A percentile compares a stretch with the other conserved stretches of the same genome.
Conservation (phyloP, 2,797 vertebrate species). For the Ctenopoma multispine region DNA sequence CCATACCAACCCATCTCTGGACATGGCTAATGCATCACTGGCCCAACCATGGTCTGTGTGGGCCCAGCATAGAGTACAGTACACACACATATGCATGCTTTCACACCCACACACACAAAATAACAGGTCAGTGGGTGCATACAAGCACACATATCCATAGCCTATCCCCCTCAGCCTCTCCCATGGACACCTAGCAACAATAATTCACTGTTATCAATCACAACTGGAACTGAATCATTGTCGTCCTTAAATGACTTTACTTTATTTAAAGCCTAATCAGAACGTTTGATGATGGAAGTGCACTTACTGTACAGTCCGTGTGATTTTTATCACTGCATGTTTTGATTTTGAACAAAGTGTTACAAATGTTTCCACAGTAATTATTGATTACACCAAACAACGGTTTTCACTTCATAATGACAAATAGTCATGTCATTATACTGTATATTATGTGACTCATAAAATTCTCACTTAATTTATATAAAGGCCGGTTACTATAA, state of each 20-base stretch:
- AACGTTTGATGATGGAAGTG: conserved; percentile 25
- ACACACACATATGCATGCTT: conserved; percentile 21
- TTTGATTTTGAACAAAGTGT: conserved; percentile 24
- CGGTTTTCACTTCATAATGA: conserved; percentile 27
- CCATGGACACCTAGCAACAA: conserved; percentile 66
- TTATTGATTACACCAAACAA: conserved; percentile 30
- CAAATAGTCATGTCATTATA: conserved; percentile 15
- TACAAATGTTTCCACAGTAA: conserved; percentile 20
- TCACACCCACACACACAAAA: conserved; percentile 15
- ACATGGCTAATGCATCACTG: conserved; percentile 76
- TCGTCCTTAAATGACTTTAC: conserved; percentile 37
- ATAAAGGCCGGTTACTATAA: conserved; percentile 22
- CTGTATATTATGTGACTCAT: conserved; percentile 19
- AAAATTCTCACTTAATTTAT: conserved; percentile 29
- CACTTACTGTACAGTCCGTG: not conserved
- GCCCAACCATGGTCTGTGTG: conserved; percentile 66
- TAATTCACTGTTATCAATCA: conserved; percentile 54
- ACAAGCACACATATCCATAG: conserved; percentile 65
- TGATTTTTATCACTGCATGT: conserved; percentile 14
- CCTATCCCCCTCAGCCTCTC: conserved; percentile 61
- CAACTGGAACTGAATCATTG: conserved; percentile 34
- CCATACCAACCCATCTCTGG: conserved; percentile 76
- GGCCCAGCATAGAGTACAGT: conserved; percentile 66
- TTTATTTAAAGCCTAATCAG: conserved; percentile 10
- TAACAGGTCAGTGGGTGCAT: conserved; percentile 72